Percentiles rank a stretch among this genome's conserved stretches.
Evolutionary conservation across 2,113 vertebrate species (phyloP).

Genomic region (Oryzias javanicus): DNA sequence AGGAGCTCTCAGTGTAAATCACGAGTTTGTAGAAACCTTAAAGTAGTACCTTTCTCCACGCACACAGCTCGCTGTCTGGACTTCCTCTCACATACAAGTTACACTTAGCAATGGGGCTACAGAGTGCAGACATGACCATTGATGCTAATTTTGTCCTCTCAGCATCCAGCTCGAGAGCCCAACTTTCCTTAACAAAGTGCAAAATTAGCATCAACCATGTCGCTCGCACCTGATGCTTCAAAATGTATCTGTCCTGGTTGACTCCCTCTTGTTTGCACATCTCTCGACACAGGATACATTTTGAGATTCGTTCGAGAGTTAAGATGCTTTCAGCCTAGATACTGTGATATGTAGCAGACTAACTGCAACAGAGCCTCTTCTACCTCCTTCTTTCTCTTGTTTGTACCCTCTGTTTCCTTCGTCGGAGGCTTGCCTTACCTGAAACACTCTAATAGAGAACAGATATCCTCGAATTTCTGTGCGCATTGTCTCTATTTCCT

Average conservation of each 20-base stretch:
- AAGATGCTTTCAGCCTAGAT: constrained; percentile 86
- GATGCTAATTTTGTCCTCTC: constrained; percentile 89
- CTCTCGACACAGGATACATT: constrained; percentile 87
- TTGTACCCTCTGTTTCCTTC: constrained; percentile 73
- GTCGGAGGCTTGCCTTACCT: constrained; percentile 87
- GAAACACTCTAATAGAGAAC: constrained; percentile 98
- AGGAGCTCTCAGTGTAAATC: constrained; percentile 34
- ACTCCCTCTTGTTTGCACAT: constrained; percentile 67
- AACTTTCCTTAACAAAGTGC: constrained; percentile 75
- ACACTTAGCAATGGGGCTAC: constrained; percentile 86
- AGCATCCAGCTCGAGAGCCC: constrained; percentile 71
- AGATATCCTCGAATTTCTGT: constrained; percentile 99
- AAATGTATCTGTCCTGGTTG: constrained; percentile 88
- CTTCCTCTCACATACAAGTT: constrained; percentile 49
- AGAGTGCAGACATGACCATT: constrained; percentile 83
- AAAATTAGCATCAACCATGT: constrained; percentile 92
- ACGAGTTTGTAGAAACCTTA: constrained; percentile 49
- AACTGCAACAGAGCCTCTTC: constrained; percentile 78
- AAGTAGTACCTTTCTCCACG: constrained; percentile 23
- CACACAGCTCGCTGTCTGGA: constrained; percentile 16
- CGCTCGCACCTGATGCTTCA: constrained; percentile 89
- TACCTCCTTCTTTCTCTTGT: constrained; percentile 71
- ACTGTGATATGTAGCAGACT: constrained; percentile 85
- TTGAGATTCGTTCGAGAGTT: constrained; percentile 82
- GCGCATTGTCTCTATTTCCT: constrained; percentile 68